phyloP scores from a whole-genome alignment of 2,888 invertebrate species.

The Caenorhabditis sp. region DNA sequence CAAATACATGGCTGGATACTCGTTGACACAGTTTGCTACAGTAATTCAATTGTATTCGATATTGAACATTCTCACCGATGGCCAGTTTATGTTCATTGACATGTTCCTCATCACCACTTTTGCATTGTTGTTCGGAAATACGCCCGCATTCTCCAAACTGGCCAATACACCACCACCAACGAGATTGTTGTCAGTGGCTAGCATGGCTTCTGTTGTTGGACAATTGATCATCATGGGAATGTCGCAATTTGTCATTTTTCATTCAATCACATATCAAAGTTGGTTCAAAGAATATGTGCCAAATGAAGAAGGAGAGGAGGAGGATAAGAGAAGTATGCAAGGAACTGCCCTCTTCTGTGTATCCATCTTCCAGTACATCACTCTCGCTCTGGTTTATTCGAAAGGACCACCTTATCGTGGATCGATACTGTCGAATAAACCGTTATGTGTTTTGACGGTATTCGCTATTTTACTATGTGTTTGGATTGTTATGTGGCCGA shows the following conservation, averaged over 20 bases:
- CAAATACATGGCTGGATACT: conserved; percentile 95
- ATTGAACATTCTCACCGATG: conserved; percentile 68
- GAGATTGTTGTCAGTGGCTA: conserved; percentile 77
- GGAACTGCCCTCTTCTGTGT: conserved; percentile 82
- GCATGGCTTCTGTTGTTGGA: conserved; percentile 78
- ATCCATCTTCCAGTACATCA: conserved; percentile 80
- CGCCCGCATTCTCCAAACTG: conserved; percentile 63
- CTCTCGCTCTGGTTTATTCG: conserved; percentile 81
- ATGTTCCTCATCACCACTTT: conserved; percentile 74
- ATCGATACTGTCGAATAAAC: conserved; percentile 34
- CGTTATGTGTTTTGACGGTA: conserved; percentile 42
- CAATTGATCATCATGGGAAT: conserved; percentile 78
- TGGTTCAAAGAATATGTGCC: conserved; percentile 70
- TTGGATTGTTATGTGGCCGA: conserved; percentile 21
- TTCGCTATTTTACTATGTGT: conserved; percentile 36
- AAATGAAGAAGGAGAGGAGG: conserved; percentile 74
- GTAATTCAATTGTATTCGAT: conserved; percentile 75
- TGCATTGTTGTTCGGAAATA: conserved; percentile 71
- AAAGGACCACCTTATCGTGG: conserved; percentile 73
- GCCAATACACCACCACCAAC: conserved; percentile 63
- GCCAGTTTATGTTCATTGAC: conserved; percentile 74
- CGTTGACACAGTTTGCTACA: conserved; percentile 80
- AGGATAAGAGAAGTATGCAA: conserved; percentile 79
- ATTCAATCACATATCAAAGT: conserved; percentile 59
- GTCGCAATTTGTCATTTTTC: conserved; percentile 74